Evolutionary conservation across 2,797 vertebrate genomes (phyloP).

Genomic region (Anisognathus igniventris): DNA sequence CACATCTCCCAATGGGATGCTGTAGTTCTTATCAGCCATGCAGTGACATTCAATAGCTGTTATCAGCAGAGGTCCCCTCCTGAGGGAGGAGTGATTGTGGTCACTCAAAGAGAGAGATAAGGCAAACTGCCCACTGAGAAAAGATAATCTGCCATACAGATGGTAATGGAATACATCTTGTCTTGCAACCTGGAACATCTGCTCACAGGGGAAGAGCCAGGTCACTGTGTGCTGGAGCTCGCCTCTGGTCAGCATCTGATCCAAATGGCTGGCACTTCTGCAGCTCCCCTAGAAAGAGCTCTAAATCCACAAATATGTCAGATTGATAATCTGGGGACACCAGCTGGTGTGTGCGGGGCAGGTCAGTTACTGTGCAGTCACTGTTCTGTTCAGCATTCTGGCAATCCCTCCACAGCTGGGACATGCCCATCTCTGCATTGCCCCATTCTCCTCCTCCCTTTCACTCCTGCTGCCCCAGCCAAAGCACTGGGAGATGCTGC

Average conservation of each 20-base stretch:
- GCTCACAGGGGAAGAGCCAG: background rate
- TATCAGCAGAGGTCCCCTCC: too few species aligned
- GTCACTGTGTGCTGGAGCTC: background rate
- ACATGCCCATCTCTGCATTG: background rate
- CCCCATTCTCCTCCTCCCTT: background rate
- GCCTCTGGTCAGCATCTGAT: background rate
- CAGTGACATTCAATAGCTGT: too few species aligned
- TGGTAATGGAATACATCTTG: too few species aligned
- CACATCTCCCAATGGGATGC: too few species aligned
- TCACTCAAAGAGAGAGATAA: too few species aligned
- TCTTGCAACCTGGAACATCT: too few species aligned
- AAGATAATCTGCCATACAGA: too few species aligned
- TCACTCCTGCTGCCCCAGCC: background rate
- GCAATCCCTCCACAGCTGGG: fast-evolving
- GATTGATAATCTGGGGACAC: too few species aligned
- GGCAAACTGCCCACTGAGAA: too few species aligned
- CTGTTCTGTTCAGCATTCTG: background rate
- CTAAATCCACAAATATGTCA: background rate
- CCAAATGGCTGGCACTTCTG: background rate
- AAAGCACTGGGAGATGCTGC: background rate
- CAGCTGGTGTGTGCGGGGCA: background rate
- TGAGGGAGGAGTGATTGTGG: too few species aligned
- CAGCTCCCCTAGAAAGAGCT: background rate
- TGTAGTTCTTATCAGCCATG: too few species aligned
- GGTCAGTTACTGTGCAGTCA: background rate